Evolutionary conservation across 1,140 invertebrate species (phyloP), one percentile per base, ranked within the genome.

Genomic region (Stenopsyche tienmushanensis): DNA sequence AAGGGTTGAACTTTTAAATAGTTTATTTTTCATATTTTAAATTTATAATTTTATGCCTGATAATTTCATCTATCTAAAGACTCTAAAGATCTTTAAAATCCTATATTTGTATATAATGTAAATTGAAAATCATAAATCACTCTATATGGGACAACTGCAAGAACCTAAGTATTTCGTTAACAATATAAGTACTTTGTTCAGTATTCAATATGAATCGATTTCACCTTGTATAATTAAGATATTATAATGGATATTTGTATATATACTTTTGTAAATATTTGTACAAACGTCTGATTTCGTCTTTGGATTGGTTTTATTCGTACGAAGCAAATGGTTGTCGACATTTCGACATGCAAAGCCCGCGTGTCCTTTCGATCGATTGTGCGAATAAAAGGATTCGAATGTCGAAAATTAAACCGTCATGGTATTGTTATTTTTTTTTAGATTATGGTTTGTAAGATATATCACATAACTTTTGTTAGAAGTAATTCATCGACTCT

Each of bases 141-240:
- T 57, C 39, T 57, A 39, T 55, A 50, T 21, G 54, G 54, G 39
- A 29, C 54, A 57, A 57, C 54, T 57, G 53, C 29, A 23, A 21
- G 25, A 55, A 55, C 49, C 49, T 54, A 54, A 54, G 10, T 54
- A 54, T 25, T 54, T 18, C 52, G 26, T 49, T 49, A 54, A 54
- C 52, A 54, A 57, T 57, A 29, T 57, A 57, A 57, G 39, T 57
- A 57, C 54, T 41, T 57, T 41, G 20, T 53, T 57, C 52, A 54
- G 23, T 57, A 57, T 57, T 57, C 54, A 57, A 57, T 57, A 57
- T 57, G 54, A 57, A 57, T 57, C 54, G 54, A 54, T 29, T 54
- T 54, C 52, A 34, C 20, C 52, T 54, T 54, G 52, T 54, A 54
- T 54, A 54, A 54, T 54, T 54, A 54, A 54, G 52, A 54, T 54